Base-by-base conservation (phyloP, 2,888 invertebrate species). In the Cataglyphis rosenhaueri region DNA sequence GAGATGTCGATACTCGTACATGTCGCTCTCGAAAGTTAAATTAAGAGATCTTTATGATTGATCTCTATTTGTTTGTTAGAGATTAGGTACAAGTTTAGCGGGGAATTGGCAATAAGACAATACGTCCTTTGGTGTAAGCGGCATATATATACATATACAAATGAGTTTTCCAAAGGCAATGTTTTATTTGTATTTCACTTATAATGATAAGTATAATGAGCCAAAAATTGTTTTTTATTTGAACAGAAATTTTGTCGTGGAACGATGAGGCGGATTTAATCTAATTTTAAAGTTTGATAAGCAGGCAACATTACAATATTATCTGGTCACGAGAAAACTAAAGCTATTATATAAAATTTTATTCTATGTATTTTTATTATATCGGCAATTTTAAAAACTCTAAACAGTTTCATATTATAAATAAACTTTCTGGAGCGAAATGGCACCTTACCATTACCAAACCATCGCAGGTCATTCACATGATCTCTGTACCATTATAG, bases 401-500 rank as follows among this genome's bases (percentile, higher is more conserved):
- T 41, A 61, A 52, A 76, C 38, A 12, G 38, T 65, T 59, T 59
- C 52, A 52, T 48, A 18, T 55, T 55, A 57, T 68, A 29, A 74
- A 68, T 44, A 29, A 29, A 82, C 87, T 87, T 90, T 89, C 87
- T 68, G 85, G 84, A 87, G 88, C 89, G 89, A 90, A 86, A 84
- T 61, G 81, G 81, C 84, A 85, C 89, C 78, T 85, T 87, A 92
- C 91, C 92, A 92, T 92, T 93, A 94, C 93, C 93, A 93, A 94
- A 93, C 92, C 91, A 92, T 92, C 89, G 88, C 91, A 92, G 92
- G 91, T 93, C 92, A 93, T 92, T 92, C 85, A 86, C 87, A 92
- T 94, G 94, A 94, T 94, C 94, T 94, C 94, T 91, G 89, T 92
- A 93, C 92, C 92, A 93, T 93, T 92, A 87, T 93, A 93, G 91